Conservation (phyloP, 2,797 vertebrate genomes). For the Podarcis siculus region DNA sequence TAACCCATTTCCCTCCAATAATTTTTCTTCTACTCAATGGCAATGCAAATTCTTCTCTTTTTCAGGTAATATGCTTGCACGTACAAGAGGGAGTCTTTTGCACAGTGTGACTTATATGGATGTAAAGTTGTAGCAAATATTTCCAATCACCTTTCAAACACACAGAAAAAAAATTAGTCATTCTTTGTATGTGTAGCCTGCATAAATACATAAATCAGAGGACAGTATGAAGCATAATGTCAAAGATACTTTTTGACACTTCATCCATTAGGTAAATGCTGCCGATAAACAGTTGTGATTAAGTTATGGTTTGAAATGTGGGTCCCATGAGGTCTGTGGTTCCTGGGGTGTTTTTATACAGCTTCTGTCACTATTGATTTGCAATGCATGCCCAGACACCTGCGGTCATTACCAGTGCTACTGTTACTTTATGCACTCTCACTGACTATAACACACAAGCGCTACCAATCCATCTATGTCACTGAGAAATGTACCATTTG, state of each 20-base stretch:
- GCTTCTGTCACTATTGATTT: constrained; percentile 78
- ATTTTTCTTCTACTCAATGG: not conserved
- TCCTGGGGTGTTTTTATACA: constrained; percentile 80
- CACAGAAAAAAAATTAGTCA: constrained; percentile 65
- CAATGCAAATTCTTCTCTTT: not conserved
- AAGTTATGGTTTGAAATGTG: constrained; percentile 79
- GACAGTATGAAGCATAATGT: constrained; percentile 75
- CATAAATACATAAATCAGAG: constrained; percentile 75
- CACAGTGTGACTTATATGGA: constrained; percentile 27
- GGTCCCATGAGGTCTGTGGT: constrained; percentile 73
- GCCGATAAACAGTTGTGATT: constrained; percentile 80
- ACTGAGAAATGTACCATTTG: constrained; percentile 50
- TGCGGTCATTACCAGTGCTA: constrained; percentile 64
- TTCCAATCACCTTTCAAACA: constrained; percentile 74
- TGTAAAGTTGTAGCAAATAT: constrained; percentile 68
- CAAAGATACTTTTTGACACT: constrained; percentile 78
- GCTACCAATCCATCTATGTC: constrained; percentile 50
- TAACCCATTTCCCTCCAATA: not conserved
- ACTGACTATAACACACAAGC: constrained; percentile 49
- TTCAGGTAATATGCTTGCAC: not conserved
- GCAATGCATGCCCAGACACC: constrained; percentile 69
- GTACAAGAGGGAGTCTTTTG: not conserved
- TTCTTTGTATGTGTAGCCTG: constrained; percentile 72
- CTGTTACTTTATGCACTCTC: constrained; percentile 62
- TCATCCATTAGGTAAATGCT: constrained; percentile 79